These are phyloP conservation scores for Druon quercuslanigerum DNA, from an alignment of 1,140 invertebrate species.

Conservation along the genomic window DNA sequence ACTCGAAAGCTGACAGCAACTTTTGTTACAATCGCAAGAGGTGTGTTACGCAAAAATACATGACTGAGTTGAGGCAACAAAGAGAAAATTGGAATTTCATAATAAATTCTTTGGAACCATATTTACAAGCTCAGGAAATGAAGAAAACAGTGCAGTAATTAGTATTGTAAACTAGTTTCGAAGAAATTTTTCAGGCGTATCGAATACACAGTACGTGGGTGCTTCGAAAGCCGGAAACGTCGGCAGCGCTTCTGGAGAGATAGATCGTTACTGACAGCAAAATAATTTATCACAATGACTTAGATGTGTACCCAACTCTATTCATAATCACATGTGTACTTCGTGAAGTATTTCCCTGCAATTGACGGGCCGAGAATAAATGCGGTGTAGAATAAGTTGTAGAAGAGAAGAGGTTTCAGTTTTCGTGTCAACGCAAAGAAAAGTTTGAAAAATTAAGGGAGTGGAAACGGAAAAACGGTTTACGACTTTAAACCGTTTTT, in stretches of 20 bases:
- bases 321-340: not conserved
- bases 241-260: conserved; percentile 27
- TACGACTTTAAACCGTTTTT: no score
- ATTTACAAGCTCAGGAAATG: not conserved
- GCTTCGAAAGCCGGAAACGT: conserved; percentile 30
- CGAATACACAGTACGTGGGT: conserved; percentile 27
- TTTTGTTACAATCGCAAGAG: no score
- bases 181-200: conserved; percentile 27
- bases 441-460: no score
- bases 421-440: no score
- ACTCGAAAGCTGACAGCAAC: no score
- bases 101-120: not conserved
- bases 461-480: no score
- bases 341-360: not conserved
- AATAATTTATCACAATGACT: conserved; percentile 9
- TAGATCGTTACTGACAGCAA: conserved; percentile 25
- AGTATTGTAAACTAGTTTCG: conserved; percentile 17
- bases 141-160: conserved; percentile 4
- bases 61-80: not conserved
- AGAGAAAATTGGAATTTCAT: not conserved
- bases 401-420: no score
- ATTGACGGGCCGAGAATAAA: no score
- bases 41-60: no score
- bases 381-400: no score
- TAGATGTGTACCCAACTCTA: not conserved